A percentile compares a stretch with the other conserved stretches of the same genome.
Evolutionary conservation across 2,888 invertebrate genomes (phyloP).

Genomic region (Cantharis rufa): DNA sequence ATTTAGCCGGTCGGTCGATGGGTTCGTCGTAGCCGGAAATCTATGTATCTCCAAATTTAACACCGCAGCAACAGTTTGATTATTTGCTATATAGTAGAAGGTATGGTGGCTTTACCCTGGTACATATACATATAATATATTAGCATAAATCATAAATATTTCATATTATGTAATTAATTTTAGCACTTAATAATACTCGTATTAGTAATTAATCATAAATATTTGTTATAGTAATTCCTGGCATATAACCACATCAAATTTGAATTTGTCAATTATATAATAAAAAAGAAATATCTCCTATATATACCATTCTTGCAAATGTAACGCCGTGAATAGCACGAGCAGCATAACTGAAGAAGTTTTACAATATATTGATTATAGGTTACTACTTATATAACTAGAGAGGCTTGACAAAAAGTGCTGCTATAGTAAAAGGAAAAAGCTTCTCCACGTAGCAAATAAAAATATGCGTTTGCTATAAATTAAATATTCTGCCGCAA

Average conservation of each 20-base stretch:
- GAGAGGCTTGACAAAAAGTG: background rate
- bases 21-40: background rate
- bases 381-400: background rate
- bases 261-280: background rate
- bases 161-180: no score
- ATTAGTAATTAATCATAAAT: no score
- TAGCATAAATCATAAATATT: no score
- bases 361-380: background rate
- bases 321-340: background rate
- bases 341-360: background rate
- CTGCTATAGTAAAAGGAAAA: background rate
- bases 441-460: background rate
- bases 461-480: background rate
- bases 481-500: slow-evolving; percentile 10
- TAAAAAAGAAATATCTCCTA: background rate
- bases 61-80: background rate
- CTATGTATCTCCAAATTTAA: background rate
- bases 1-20: background rate
- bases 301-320: background rate
- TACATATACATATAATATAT: no score
- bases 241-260: background rate
- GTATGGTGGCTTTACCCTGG: no score
- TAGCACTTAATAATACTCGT: no score
- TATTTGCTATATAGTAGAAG: background rate
- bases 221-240: background rate